Base-by-base conservation (phyloP, 2,113 vertebrate species). In the Cinclus cinclus region DNA sequence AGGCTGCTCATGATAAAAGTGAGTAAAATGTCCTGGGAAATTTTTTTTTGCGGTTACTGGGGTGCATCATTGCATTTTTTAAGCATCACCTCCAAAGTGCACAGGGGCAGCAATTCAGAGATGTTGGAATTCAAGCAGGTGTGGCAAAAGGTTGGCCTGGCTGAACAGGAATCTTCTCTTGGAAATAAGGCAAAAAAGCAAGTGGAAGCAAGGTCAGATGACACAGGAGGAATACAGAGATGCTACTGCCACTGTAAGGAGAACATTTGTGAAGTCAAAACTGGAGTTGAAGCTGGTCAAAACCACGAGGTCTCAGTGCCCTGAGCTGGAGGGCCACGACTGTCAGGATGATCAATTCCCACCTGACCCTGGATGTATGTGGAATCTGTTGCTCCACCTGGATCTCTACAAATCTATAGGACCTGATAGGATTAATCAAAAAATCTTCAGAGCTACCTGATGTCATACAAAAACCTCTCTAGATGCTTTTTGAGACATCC, bases 221-320 rank as follows among this genome's bases (percentile, higher is more conserved):
- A 31, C 21, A 37, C 2, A 2, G 39, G 39, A 55, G 11, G 17
- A 73, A 63, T 33, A 37, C 8, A 63, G 39, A 73, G 21, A 53
- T 53, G 13, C 33, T 63, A 33, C 39, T 53, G 22, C 21, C 39
- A 14, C 21, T 37, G 7, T 37, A 31, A 13, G 27, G 47, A 46
- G 27, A 53, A 53, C 3, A 83, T 53, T 14, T 31, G 3, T 46
- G 17, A 2, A 1, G 4, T 13, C 21, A 37, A 52, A 53, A 5
- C 21, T 3, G 1, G 9, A 60, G 15, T 2, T 60, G 55, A 60
- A 82, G 30, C 19, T 4, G 1, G 20, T 7, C 20, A 5, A n/a
- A 60, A 50, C 19, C 0, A 1, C 15, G 31, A 28, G 44, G 3
- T 24, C 33, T 46, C 62, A 35, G 20, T 31, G 39, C 39, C 31